phyloP scores from a whole-genome alignment of 1,140 invertebrate species.

The Drosophila trapezifrons region DNA sequence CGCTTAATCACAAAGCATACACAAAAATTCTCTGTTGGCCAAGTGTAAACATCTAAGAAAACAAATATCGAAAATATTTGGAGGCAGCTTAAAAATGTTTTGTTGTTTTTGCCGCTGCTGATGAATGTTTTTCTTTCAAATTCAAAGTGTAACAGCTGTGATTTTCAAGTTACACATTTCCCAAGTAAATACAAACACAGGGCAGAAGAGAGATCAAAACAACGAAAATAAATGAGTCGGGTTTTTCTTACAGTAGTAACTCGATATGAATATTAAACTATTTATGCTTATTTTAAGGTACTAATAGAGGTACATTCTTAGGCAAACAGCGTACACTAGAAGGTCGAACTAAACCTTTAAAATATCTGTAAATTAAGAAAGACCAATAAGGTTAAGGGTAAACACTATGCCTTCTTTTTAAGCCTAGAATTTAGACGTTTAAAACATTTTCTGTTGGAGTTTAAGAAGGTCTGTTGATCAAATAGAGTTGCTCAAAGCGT shows the following conservation, averaged over 20 bases:
- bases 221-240: constrained; percentile 10
- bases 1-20: constrained; percentile 63
- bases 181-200: constrained; percentile 30
- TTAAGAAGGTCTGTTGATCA: no score
- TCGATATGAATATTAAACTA: not conserved
- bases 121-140: constrained; percentile 49
- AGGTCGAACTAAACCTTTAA: no score
- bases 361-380: not conserved
- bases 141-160: constrained; percentile 37
- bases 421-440: no score
- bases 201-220: not conserved
- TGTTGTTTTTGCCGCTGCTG: constrained; percentile 21
- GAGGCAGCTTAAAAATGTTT: constrained; percentile 30
- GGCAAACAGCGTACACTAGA: no score
- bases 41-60: constrained; percentile 63
- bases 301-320: no score
- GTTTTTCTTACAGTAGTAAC: constrained; percentile 22
- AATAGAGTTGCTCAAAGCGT: no score
- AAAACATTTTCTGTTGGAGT: no score
- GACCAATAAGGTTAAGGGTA: no score
- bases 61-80: constrained; percentile 67
- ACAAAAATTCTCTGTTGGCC: constrained; percentile 47
- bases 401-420: no score
- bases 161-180: constrained; percentile 28
- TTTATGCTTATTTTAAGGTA: no score